Conservation (phyloP, 1,140 invertebrate species). For the Camponotus vicinus region DNA sequence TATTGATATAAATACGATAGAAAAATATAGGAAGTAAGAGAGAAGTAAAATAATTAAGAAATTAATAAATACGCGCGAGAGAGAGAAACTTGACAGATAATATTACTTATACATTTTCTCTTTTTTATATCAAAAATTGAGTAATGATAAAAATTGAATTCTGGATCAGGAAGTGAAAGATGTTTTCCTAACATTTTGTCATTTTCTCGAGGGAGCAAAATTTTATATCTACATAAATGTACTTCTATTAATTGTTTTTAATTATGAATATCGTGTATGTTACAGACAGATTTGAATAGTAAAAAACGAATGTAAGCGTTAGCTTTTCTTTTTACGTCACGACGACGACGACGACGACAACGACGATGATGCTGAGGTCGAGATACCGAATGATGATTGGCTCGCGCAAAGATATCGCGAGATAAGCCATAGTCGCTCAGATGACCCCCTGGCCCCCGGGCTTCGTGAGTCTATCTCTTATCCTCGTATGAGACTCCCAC, state of each 20-base stretch:
- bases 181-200: no score
- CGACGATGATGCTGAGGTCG: constrained; percentile 61
- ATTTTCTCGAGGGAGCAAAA: no score
- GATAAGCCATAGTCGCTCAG: constrained; percentile 61
- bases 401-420: constrained; percentile 68
- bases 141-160: neutral
- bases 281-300: neutral
- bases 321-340: constrained; percentile 49
- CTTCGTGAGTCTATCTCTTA: constrained; percentile 37
- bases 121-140: neutral
- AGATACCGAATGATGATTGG: constrained; percentile 73
- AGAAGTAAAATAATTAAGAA: neutral
- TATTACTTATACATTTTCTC: neutral
- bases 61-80: neutral
- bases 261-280: neutral
- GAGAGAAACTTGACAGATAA: neutral
- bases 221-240: no score
- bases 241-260: no score
- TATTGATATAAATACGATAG: neutral
- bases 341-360: constrained; percentile 41
- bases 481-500: constrained; percentile 8
- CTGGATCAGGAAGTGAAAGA: neutral
- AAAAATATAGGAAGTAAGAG: neutral
- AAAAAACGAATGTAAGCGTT: constrained; percentile 4
- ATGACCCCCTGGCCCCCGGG: constrained; percentile 70